Evolutionary conservation across 2,113 vertebrate species (phyloP).

Genomic region (Lophotis ruficrista): DNA sequence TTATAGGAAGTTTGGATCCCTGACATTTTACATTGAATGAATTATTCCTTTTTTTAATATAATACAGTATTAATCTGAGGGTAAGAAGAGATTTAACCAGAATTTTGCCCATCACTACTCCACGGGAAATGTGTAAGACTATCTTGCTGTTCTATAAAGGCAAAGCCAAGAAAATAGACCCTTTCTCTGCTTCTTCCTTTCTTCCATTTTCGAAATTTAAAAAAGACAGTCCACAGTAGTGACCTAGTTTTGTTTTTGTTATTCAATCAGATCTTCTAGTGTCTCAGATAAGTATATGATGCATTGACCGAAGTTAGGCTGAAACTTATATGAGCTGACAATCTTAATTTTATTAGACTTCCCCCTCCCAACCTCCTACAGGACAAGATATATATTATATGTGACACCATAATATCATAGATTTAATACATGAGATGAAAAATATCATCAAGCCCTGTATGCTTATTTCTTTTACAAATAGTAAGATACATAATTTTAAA

Average conservation of each 20-base stretch:
- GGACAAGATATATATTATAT: neutral
- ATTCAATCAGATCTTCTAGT: neutral
- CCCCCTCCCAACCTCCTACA: rapidly evolving
- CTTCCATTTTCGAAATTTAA: neutral
- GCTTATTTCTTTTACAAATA: neutral
- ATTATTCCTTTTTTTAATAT: neutral
- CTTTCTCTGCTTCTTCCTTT: neutral
- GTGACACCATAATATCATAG: neutral
- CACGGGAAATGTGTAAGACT: neutral
- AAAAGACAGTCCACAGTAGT: neutral
- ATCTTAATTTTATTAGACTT: neutral
- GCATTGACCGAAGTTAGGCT: neutral
- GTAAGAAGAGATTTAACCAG: neutral
- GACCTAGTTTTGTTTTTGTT: neutral
- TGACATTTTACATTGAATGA: neutral
- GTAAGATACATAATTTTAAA: neutral
- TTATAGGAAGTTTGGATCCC: neutral
- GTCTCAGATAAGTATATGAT: neutral
- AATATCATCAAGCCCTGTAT: neutral
- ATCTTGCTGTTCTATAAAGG: neutral
- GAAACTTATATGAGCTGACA: neutral
- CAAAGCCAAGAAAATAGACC: neutral
- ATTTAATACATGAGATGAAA: neutral
- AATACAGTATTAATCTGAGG: neutral
- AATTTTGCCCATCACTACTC: neutral